Base-by-base conservation (phyloP, 1,140 invertebrate genomes). In the Drosophila subobscura region DNA sequence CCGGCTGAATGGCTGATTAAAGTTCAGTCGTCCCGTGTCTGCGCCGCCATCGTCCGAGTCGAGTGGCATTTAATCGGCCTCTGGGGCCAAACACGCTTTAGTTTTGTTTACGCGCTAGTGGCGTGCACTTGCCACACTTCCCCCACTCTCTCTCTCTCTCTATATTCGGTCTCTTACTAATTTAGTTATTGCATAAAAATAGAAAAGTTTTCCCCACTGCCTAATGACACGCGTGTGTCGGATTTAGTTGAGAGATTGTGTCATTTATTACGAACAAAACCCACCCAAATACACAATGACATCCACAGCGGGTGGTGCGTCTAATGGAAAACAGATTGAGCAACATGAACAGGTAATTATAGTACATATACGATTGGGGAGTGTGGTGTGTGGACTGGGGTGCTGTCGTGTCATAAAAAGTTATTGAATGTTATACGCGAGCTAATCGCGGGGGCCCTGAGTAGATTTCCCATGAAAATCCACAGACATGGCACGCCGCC, bases 311-410 rank as follows among this genome's bases (percentile, higher is more conserved):
- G 46, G 70, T 20, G 55, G 46, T n/a, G 55, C 37, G 16, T 20
- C 45, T 14, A 51, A 51, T 27, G 23, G 33, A 40, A 56, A 54
- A 12, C 55, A 51, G 54, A 64, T 42, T 44, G 81, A 73, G 29
- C 49, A 60, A 40, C 68, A 77, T 64, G 74, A 74, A 54, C 59
- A 61, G 79, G 79, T 81, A 78, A 81, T 67, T 81, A 72, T 55
- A 53, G 14, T 37, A 20, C 16, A 20, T 20, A 37, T 2, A 37
- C 7, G 29, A 33, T 12, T 12, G 33, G 33, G 12, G 6, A 20
- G 16, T 29, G 16, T 5, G 8, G 45, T 27, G 14, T 27, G 23
- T 7, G 29, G 2, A 37, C 12, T 41, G 4, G 27, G 16, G 33
- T 12, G 16, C 3, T 29, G 29, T 25, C 25, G 29, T n/a, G 16